Evolutionary conservation across 2,797 vertebrate species (phyloP).

Genomic region (Epinephelus malabaricus): DNA sequence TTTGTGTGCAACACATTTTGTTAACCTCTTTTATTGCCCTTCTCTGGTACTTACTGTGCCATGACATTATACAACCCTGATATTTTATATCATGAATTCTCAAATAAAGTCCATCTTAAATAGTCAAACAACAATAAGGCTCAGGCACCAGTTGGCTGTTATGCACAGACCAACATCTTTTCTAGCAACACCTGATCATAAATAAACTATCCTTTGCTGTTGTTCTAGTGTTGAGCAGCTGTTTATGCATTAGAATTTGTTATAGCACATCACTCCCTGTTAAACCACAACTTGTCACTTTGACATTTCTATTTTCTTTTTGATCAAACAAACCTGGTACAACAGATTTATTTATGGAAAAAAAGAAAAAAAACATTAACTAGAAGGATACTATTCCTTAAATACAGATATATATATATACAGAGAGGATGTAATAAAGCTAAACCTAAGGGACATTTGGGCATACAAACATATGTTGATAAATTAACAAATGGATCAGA

Average conservation of each 20-base stretch:
- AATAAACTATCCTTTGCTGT: too few species aligned
- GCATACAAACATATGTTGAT: too few species aligned
- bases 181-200: too few species aligned
- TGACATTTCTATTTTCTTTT: neutral
- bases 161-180: too few species aligned
- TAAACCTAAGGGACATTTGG: too few species aligned
- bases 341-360: neutral
- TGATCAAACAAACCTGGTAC: neutral
- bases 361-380: too few species aligned
- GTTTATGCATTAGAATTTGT: neutral
- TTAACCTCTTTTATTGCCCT: neutral
- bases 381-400: too few species aligned
- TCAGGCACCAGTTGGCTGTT: neutral
- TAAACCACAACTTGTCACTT: neutral
- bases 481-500: too few species aligned
- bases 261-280: neutral
- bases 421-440: too few species aligned
- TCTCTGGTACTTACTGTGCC: neutral
- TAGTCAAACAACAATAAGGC: neutral
- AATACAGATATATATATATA: too few species aligned
- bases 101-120: neutral
- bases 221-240: too few species aligned
- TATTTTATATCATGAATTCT: neutral
- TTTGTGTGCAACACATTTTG: neutral
- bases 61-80: neutral